Conservation (phyloP, 1,140 invertebrate species). For the Panagrolaimus sp. region DNA sequence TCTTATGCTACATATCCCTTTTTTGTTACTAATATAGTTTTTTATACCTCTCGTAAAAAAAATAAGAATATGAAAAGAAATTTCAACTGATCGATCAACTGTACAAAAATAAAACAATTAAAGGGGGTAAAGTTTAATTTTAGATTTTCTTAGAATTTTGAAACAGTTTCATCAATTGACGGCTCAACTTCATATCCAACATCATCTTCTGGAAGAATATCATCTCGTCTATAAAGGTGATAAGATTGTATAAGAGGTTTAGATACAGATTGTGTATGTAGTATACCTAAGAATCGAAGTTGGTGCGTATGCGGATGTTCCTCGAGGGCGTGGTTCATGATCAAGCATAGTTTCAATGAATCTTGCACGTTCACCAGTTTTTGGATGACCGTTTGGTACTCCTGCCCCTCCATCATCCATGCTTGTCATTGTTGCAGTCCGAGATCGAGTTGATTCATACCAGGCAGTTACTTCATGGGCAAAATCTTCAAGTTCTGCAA, state of each 20-base stretch:
- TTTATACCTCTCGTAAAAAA: too few species aligned
- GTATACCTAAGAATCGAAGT: background rate
- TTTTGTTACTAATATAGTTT: too few species aligned
- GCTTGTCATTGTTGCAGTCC: background rate
- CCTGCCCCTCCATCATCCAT: constrained; percentile 4
- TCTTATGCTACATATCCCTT: too few species aligned
- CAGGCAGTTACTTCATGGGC: constrained; percentile 24
- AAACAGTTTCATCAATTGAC: background rate
- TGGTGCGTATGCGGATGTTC: background rate
- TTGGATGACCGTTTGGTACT: background rate
- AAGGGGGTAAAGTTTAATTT: too few species aligned
- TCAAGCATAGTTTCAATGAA: background rate
- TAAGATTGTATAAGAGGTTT: too few species aligned
- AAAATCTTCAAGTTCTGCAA: constrained; percentile 17
- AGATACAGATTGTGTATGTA: background rate
- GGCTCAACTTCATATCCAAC: background rate
- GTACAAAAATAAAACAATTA: too few species aligned
- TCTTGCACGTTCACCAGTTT: background rate
- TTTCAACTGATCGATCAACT: too few species aligned
- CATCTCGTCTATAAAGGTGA: background rate
- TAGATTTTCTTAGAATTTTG: too few species aligned
- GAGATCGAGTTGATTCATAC: constrained; percentile 23
- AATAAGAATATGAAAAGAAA: too few species aligned
- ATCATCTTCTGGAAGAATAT: constrained; percentile 14
- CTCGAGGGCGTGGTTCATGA: background rate